Percentiles rank a stretch among this genome's conserved stretches.
phyloP scores from a whole-genome alignment of 2,113 vertebrate species.

The Eubucco bourcierii region DNA sequence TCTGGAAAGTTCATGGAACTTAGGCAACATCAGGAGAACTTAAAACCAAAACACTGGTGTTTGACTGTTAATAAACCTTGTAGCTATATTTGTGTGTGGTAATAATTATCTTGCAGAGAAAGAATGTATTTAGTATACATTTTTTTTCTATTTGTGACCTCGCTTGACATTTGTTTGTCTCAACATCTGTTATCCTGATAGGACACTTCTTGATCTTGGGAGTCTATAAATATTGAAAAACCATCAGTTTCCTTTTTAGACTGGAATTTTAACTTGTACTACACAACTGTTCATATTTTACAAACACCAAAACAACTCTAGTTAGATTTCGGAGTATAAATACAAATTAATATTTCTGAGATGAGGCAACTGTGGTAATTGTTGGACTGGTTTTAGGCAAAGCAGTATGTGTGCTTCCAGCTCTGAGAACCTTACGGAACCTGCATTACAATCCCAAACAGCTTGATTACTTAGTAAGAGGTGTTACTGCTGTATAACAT shows the following conservation, averaged over 20 bases:
- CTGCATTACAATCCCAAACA: neutral
- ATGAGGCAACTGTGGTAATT: neutral
- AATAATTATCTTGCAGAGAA: neutral
- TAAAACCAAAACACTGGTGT: neutral
- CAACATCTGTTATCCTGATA: conserved; percentile 24
- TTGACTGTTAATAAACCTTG: neutral
- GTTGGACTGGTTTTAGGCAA: neutral
- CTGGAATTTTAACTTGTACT: neutral
- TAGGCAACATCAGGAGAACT: neutral
- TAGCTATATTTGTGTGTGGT: neutral
- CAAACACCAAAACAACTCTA: neutral
- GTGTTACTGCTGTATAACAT: neutral
- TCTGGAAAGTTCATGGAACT: neutral
- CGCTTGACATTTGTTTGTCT: conserved; percentile 27
- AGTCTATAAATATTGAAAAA: neutral
- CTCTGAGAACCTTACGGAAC: neutral
- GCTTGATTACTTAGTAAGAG: neutral
- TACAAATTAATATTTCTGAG: neutral
- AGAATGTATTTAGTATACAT: neutral
- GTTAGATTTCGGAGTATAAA: neutral
- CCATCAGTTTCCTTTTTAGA: neutral
- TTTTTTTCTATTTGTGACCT: conserved; percentile 54
- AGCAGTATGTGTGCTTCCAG: neutral
- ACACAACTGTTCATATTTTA: neutral
- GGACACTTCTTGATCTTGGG: neutral